Conservation (phyloP, 2,113 vertebrate species). For the Aphyosemion australe region DNA sequence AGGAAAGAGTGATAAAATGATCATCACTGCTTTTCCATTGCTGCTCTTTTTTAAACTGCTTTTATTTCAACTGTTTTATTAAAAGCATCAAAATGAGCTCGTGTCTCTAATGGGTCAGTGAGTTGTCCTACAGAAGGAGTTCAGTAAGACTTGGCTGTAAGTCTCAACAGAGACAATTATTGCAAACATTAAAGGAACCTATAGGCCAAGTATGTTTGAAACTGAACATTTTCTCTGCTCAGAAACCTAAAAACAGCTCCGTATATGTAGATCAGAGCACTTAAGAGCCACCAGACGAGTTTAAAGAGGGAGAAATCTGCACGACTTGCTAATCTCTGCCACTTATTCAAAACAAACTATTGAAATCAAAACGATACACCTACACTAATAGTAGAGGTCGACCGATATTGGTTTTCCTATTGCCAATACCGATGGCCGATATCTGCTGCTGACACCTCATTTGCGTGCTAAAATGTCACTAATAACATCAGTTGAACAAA, state of each 20-base stretch:
- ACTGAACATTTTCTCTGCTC: neutral
- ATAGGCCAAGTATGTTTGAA: neutral
- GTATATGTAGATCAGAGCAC: neutral
- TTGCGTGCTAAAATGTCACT: too few relatives aligned
- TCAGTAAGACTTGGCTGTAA: neutral
- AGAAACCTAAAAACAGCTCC: neutral
- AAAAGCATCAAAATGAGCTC: conserved; percentile 14
- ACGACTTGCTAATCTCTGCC: too few relatives aligned
- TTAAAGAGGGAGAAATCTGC: neutral
- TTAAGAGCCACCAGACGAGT: neutral
- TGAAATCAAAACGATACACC: too few relatives aligned
- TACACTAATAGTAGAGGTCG: too few relatives aligned
- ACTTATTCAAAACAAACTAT: too few relatives aligned
- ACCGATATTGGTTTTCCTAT: too few relatives aligned
- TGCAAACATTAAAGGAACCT: neutral
- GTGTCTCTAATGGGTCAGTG: conserved; percentile 30
- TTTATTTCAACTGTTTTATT: conserved; percentile 54
- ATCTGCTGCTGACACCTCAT: too few relatives aligned
- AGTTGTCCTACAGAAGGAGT: conserved; percentile 4
- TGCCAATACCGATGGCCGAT: too few relatives aligned
- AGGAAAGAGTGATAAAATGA: conserved; percentile 53
- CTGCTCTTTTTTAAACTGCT: conserved; percentile 39
- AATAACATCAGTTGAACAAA: too few relatives aligned
- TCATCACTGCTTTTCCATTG: conserved; percentile 44
- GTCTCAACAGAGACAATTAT: neutral